phyloP scores from a whole-genome alignment of 2,888 invertebrate genomes.

The Fragum sueziense region DNA sequence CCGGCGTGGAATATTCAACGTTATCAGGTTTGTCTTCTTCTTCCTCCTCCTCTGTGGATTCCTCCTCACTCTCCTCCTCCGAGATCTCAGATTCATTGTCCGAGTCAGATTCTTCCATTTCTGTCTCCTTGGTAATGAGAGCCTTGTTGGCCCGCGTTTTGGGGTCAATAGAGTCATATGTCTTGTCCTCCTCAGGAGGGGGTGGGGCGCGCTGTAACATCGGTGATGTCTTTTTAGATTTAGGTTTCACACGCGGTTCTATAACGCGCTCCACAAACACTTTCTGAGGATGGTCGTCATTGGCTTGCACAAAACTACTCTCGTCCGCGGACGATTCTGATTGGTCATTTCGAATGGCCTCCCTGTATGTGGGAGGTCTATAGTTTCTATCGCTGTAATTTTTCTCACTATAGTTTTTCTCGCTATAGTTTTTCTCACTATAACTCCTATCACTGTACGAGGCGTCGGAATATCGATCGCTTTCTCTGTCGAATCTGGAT shows the following conservation, averaged over 20 bases:
- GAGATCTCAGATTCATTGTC: constrained; percentile 58
- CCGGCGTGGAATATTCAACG: constrained; percentile 52
- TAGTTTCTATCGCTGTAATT: constrained; percentile 42
- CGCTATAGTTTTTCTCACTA: constrained; percentile 33
- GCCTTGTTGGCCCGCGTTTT: constrained; percentile 28
- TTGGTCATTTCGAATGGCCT: constrained; percentile 50
- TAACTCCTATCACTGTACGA: constrained; percentile 34
- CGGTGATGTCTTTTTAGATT: constrained; percentile 15
- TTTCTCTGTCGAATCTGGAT: constrained; percentile 20
- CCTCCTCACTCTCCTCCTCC: constrained; percentile 54
- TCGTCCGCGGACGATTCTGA: constrained; percentile 56
- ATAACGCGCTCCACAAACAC: constrained; percentile 69
- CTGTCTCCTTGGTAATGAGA: constrained; percentile 42
- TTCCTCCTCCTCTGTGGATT: constrained; percentile 39
- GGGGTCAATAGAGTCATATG: constrained; percentile 65
- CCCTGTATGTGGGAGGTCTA: constrained; percentile 57
- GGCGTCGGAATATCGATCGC: constrained; percentile 43
- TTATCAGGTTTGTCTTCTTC: constrained; percentile 55
- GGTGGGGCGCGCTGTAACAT: constrained; percentile 40
- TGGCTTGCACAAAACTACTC: constrained; percentile 65
- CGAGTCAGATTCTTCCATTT: constrained; percentile 60
- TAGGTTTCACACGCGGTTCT: constrained; percentile 24
- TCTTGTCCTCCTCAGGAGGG: constrained; percentile 60
- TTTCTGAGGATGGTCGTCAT: constrained; percentile 69
- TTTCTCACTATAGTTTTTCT: constrained; percentile 24